These are phyloP conservation scores for Monarcha castaneiventris DNA, from an alignment of 2,113 vertebrate species.

Conservation along the genomic window DNA sequence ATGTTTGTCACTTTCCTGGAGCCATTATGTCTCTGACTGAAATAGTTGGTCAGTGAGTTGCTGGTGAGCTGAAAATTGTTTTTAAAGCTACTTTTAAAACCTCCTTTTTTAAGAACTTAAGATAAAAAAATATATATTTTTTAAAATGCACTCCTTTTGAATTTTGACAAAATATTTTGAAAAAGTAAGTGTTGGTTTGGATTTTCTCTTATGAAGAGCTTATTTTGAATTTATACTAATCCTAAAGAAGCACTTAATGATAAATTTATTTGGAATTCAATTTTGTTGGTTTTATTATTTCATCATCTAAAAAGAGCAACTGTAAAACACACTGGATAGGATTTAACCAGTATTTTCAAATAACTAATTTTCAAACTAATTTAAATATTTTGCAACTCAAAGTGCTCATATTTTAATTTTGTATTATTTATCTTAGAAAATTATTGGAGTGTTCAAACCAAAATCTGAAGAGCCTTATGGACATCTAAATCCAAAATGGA, in stretches of 20 bases:
- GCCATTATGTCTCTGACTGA: background rate
- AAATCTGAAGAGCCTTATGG: slow-evolving; percentile 99
- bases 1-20: background rate
- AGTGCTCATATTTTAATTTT: background rate
- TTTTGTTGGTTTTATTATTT: background rate
- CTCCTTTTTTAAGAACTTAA: background rate
- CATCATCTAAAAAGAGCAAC: background rate
- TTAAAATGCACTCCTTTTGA: background rate
- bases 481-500: slow-evolving; percentile 98
- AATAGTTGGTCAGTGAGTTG: background rate
- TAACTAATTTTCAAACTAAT: background rate
- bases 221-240: background rate
- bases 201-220: background rate
- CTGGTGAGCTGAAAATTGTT: background rate
- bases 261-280: background rate
- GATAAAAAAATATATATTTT: background rate
- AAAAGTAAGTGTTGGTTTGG: background rate
- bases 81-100: background rate
- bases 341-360: background rate
- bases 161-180: background rate
- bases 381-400: background rate
- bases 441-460: slow-evolving; percentile 96
- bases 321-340: background rate
- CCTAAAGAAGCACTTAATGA: background rate
- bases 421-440: slow-evolving; percentile 76